Evolutionary conservation across 2,113 vertebrate species (phyloP).

Genomic region (Phainopepla nitens): DNA sequence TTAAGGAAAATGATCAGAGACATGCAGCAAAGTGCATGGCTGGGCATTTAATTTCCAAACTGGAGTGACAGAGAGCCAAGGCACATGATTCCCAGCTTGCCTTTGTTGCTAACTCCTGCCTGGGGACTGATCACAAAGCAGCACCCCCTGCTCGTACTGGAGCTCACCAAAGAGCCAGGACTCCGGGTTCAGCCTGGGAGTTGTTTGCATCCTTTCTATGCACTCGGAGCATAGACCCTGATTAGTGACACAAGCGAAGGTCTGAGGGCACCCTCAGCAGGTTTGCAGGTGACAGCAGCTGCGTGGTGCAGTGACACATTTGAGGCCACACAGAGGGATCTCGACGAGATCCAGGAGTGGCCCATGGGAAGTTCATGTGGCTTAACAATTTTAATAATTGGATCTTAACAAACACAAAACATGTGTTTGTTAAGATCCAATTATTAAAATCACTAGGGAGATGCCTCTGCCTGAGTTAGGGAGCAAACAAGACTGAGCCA

Average conservation of each 20-base stretch:
- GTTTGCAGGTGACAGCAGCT: background rate
- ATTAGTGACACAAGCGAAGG: background rate
- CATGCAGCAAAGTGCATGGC: background rate
- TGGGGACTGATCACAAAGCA: background rate
- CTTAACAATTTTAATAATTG: too few species aligned
- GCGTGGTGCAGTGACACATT: background rate
- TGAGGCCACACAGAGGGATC: background rate
- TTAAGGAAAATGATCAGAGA: background rate
- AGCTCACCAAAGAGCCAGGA: background rate
- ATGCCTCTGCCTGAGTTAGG: background rate
- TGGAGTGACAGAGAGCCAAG: background rate
- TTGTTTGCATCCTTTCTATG: background rate
- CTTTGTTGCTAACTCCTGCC: background rate
- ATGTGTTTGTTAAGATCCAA: background rate
- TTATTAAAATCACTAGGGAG: background rate
- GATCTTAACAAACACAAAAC: too few species aligned
- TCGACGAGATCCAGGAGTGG: accelerated
- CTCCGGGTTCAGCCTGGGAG: background rate
- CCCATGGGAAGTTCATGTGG: background rate
- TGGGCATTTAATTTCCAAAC: background rate
- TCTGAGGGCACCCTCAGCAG: background rate
- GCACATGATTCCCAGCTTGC: background rate
- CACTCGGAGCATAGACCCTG: background rate
- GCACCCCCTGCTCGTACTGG: background rate
- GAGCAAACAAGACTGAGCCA: background rate